phyloP scores from a whole-genome alignment of 2,888 invertebrate species.

The Tuta absoluta region DNA sequence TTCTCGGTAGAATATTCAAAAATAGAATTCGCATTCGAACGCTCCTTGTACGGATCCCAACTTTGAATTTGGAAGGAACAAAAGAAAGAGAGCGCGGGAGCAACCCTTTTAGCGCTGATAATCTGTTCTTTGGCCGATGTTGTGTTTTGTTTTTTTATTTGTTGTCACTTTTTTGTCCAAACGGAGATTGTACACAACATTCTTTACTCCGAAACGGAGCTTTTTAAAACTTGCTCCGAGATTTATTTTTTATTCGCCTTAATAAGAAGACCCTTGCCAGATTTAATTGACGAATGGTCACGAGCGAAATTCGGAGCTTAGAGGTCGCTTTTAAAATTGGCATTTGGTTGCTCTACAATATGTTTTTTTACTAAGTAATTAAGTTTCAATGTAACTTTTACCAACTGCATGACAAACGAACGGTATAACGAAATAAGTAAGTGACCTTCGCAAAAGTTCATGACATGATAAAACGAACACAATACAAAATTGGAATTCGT shows the following conservation, averaged over 20 bases:
- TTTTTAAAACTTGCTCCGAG: slow-evolving; percentile 74
- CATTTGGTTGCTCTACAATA: slow-evolving; percentile 38
- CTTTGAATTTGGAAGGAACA: slow-evolving; percentile 81
- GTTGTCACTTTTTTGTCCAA: slow-evolving; percentile 81
- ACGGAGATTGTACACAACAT: slow-evolving; percentile 80
- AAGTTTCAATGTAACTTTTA: slow-evolving; percentile 27
- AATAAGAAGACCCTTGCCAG: slow-evolving; percentile 69
- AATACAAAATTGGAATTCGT: slow-evolving; percentile 25
- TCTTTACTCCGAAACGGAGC: slow-evolving; percentile 80
- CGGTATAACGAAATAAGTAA: slow-evolving; percentile 6
- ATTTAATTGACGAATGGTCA: slow-evolving; percentile 79
- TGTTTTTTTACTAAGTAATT: slow-evolving; percentile 23
- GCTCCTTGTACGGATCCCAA: slow-evolving; percentile 79
- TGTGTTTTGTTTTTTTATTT: slow-evolving; percentile 73
- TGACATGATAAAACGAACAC: slow-evolving; percentile 20
- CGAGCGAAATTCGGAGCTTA: slow-evolving; percentile 63
- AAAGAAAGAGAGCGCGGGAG: slow-evolving; percentile 79
- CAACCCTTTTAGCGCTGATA: slow-evolving; percentile 82
- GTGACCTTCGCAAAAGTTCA: slow-evolving; percentile 22
- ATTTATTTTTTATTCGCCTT: slow-evolving; percentile 75
- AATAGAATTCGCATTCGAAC: slow-evolving; percentile 81
- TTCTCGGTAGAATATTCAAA: slow-evolving; percentile 82
- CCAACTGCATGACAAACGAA: slow-evolving; percentile 21
- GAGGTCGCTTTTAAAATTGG: slow-evolving; percentile 59
- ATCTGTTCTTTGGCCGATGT: slow-evolving; percentile 79